Evolutionary conservation across 2,888 invertebrate species (phyloP).

Genomic region (Shargacucullia verbasci): DNA sequence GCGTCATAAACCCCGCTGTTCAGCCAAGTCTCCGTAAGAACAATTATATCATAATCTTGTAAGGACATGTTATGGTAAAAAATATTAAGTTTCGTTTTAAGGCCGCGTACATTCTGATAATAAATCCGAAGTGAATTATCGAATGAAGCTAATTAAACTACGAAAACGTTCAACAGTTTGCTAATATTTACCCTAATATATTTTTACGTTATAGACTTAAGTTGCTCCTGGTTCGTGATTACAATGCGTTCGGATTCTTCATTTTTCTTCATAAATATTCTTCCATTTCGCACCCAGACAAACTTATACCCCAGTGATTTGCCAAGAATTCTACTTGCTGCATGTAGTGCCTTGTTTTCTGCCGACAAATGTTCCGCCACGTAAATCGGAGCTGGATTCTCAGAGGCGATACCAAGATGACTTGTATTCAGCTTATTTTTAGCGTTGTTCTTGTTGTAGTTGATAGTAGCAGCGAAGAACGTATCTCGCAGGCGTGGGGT

Average conservation of each 20-base stretch:
- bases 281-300: conserved; percentile 31
- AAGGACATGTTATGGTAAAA: conserved; percentile 33
- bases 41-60: conserved; percentile 39
- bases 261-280: conserved; percentile 26
- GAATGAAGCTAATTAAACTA: conserved; percentile 3
- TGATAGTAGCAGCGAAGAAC: conserved; percentile 3
- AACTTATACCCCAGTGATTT: conserved; percentile 24
- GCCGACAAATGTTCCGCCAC: conserved; percentile 8
- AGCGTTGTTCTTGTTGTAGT: conserved; percentile 5
- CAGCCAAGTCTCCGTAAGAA: conserved; percentile 39
- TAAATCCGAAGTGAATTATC: conserved; percentile 22
- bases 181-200: neutral
- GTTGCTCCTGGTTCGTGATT: conserved; percentile 2
- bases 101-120: conserved; percentile 43
- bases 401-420: conserved; percentile 1
- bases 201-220: conserved; percentile 2
- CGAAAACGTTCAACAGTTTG: neutral
- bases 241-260: conserved; percentile 13
- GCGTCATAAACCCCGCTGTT: conserved; percentile 19
- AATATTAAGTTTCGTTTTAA: conserved; percentile 37
- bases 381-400: neutral
- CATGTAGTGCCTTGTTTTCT: conserved; percentile 10
- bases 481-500: conserved; percentile 9
- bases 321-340: conserved; percentile 6
- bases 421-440: conserved; percentile 3